Conservation (phyloP, 2,888 invertebrate species). For the Epinotia brunnichana region DNA sequence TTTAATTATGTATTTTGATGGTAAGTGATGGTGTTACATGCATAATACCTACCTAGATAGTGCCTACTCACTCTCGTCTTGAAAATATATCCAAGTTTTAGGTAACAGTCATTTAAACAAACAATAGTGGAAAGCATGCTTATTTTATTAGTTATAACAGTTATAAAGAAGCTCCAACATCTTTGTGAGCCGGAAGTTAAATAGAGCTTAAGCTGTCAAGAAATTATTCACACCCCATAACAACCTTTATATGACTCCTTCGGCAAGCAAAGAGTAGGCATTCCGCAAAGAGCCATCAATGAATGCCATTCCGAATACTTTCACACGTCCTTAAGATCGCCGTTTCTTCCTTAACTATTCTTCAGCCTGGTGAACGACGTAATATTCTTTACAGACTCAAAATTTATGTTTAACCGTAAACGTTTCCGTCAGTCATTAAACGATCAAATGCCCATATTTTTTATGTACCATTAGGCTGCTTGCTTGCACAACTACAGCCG, state of each 20-base stretch:
- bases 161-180: neutral
- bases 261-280: slow-evolving; percentile 14
- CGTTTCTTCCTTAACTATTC: slow-evolving; percentile 8
- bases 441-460: slow-evolving; percentile 67
- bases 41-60: too few species aligned
- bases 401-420: slow-evolving; percentile 59
- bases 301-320: slow-evolving; percentile 8
- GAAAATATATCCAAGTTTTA: too few species aligned
- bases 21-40: too few species aligned
- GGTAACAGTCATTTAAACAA: too few species aligned
- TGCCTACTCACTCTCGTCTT: too few species aligned
- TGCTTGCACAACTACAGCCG: slow-evolving; percentile 58
- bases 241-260: slow-evolving; percentile 16
- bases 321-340: slow-evolving; percentile 15
- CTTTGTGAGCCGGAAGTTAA: neutral
- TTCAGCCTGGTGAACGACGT: slow-evolving; percentile 32
- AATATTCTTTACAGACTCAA: slow-evolving; percentile 51
- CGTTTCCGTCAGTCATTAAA: slow-evolving; percentile 60
- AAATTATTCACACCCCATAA: slow-evolving; percentile 25
- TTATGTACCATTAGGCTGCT: slow-evolving; percentile 70
- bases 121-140: neutral
- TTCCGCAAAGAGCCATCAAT: slow-evolving; percentile 7
- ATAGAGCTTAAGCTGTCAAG: neutral
- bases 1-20: too few species aligned
- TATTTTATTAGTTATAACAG: neutral